Evolutionary conservation across 2,797 vertebrate species (phyloP).

Genomic region (Trachops cirrhosus): DNA sequence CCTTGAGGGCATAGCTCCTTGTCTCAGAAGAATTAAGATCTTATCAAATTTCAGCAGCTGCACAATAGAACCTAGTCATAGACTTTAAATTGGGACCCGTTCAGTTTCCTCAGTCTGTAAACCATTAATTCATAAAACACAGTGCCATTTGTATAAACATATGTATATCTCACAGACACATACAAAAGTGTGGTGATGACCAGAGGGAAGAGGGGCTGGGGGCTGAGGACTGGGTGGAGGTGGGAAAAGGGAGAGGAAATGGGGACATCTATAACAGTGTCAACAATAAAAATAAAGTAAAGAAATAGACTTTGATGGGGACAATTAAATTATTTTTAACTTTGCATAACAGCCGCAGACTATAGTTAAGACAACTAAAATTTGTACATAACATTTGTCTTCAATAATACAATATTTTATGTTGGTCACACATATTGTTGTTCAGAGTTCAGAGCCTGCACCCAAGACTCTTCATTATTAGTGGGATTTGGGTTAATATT

Average conservation of each 20-base stretch:
- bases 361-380: conserved; percentile 54
- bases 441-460: not conserved
- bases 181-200: not conserved
- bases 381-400: conserved; percentile 22
- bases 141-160: not conserved
- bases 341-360: conserved; percentile 43
- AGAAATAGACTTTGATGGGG: conserved; percentile 33
- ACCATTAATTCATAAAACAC: not conserved
- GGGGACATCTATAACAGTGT: not conserved
- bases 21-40: not conserved
- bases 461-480: not conserved
- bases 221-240: not conserved
- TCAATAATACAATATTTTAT: conserved; percentile 3
- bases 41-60: not conserved
- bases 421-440: not conserved
- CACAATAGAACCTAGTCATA: not conserved
- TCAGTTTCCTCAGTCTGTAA: not conserved
- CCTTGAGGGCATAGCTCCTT: not conserved
- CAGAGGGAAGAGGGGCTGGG: not conserved
- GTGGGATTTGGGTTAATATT: not conserved
- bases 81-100: conserved; percentile 28
- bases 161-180: not conserved
- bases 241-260: not conserved
- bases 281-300: not conserved
- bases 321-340: conserved; percentile 63